Conservation (phyloP, 2,797 vertebrate genomes). For the Sparus aurata region DNA sequence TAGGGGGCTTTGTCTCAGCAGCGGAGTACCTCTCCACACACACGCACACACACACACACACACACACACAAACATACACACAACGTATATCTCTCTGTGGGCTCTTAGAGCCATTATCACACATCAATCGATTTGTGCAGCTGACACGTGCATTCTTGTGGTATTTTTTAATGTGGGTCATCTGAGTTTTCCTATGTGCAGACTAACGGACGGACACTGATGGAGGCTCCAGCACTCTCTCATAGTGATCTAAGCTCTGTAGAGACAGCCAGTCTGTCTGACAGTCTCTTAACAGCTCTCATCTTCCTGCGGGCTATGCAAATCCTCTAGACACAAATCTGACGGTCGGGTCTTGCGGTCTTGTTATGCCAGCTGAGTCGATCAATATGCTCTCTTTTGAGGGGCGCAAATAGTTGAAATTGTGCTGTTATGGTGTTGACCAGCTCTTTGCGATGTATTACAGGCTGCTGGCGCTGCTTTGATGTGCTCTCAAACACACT, state of each 20-base stretch:
- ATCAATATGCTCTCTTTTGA: slow-evolving; percentile 53
- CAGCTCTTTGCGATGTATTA: slow-evolving; percentile 20
- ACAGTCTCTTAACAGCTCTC: slow-evolving; percentile 65
- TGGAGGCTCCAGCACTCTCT: slow-evolving; percentile 62
- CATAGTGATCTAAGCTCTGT: slow-evolving; percentile 55
- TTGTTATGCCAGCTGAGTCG: slow-evolving; percentile 28
- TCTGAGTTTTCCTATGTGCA: slow-evolving; percentile 35
- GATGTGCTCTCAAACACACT: slow-evolving; percentile 32
- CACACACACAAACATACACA: slow-evolving; percentile 27
- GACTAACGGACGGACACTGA: slow-evolving; percentile 50
- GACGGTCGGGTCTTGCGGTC: slow-evolving; percentile 47
- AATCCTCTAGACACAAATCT: slow-evolving; percentile 53
- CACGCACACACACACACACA: slow-evolving; percentile 21
- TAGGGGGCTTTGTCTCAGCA: slow-evolving; percentile 82
- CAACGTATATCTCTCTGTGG: slow-evolving; percentile 50
- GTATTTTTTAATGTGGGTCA: slow-evolving; percentile 59
- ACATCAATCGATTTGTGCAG: slow-evolving; percentile 54
- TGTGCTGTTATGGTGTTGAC: slow-evolving; percentile 44
- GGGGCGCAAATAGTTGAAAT: slow-evolving; percentile 10
- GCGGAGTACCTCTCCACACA: slow-evolving; percentile 40
- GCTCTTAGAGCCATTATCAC: slow-evolving; percentile 56
- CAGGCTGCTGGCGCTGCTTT: slow-evolving; percentile 24
- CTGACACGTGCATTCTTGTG: slow-evolving; percentile 38
- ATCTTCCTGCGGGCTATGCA: slow-evolving; percentile 56
- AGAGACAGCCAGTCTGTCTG: slow-evolving; percentile 79